phyloP scores from a whole-genome alignment of 2,797 vertebrate genomes.

The Smutsia gigantea region DNA sequence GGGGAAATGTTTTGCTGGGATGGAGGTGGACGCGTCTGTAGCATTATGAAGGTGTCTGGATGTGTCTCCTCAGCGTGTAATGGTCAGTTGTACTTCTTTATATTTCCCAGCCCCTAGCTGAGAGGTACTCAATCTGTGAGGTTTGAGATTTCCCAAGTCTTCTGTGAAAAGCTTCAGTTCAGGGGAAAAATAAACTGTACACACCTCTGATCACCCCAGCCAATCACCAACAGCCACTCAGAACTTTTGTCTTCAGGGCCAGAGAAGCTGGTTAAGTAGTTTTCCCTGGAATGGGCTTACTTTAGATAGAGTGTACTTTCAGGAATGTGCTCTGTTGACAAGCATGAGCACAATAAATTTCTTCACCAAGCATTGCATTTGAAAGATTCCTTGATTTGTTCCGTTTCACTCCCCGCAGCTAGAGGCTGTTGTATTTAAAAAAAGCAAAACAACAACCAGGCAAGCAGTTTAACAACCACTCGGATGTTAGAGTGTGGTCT shows the following conservation, averaged over 20 bases:
- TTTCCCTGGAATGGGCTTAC: constrained; percentile 9
- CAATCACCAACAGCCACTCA: not conserved
- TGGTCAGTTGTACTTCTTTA: not conserved
- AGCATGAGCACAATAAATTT: not conserved
- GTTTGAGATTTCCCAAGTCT: not conserved
- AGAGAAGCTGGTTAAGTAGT: not conserved
- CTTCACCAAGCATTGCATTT: not conserved
- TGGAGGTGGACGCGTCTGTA: not conserved
- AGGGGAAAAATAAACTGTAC: constrained; percentile 2
- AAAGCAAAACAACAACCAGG: not conserved
- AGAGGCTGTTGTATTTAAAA: not conserved
- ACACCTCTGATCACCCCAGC: not conserved
- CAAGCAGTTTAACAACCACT: not conserved
- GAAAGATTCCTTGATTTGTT: not conserved
- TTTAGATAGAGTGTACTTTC: constrained; percentile 10
- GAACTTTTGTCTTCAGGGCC: not conserved
- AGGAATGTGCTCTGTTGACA: constrained; percentile 30
- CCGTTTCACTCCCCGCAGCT: not conserved
- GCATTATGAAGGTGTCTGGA: not conserved
- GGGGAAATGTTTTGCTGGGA: not conserved
- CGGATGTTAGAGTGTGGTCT: not conserved
- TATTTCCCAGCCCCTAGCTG: not conserved
- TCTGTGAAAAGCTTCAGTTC: constrained; percentile 8
- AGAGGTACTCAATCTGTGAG: not conserved
- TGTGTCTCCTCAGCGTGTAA: not conserved